phyloP scores from a whole-genome alignment of 1,140 invertebrate species.

The Sarcophaga bullata region DNA sequence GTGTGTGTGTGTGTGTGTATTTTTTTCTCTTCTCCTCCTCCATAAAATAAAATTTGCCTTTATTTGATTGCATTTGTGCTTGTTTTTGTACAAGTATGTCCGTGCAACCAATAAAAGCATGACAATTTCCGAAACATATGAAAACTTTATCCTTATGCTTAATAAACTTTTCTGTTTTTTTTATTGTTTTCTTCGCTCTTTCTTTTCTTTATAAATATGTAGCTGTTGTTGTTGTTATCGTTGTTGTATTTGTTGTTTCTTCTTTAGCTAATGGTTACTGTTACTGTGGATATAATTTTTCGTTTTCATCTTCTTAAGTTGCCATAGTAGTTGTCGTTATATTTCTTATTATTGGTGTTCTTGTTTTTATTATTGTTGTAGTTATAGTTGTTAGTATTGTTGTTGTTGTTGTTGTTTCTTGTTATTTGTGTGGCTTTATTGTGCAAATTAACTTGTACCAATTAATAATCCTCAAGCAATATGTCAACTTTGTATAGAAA shows the following conservation, averaged over 20 bases:
- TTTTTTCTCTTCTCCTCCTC: background rate
- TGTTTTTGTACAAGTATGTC: background rate
- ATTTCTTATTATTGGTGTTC: background rate
- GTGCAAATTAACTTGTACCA: slow-evolving; percentile 65
- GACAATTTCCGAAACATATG: slow-evolving; percentile 42
- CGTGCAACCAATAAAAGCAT: slow-evolving; percentile 25
- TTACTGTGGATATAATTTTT: slow-evolving; percentile 2
- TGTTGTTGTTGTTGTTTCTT: background rate
- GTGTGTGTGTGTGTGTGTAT: background rate
- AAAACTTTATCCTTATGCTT: slow-evolving; percentile 44
- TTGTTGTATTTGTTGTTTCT: background rate
- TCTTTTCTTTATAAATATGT: background rate
- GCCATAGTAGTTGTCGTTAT: slow-evolving; percentile 8
- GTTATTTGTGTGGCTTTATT: slow-evolving; percentile 45
- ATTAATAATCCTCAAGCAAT: slow-evolving; percentile 65
- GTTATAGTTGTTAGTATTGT: slow-evolving; percentile 4
- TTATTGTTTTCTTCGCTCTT: background rate
- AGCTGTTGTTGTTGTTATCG: background rate
- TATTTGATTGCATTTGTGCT: background rate
- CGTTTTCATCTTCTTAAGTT: slow-evolving; percentile 31
- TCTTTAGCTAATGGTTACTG: background rate
- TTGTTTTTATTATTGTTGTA: background rate
- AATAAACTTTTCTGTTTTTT: slow-evolving; percentile 17
- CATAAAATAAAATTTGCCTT: background rate
- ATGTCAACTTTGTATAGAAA: slow-evolving; percentile 53